These are phyloP conservation scores for Pimephales promelas DNA, from an alignment of 2,113 vertebrate species.

Conservation along the genomic window DNA sequence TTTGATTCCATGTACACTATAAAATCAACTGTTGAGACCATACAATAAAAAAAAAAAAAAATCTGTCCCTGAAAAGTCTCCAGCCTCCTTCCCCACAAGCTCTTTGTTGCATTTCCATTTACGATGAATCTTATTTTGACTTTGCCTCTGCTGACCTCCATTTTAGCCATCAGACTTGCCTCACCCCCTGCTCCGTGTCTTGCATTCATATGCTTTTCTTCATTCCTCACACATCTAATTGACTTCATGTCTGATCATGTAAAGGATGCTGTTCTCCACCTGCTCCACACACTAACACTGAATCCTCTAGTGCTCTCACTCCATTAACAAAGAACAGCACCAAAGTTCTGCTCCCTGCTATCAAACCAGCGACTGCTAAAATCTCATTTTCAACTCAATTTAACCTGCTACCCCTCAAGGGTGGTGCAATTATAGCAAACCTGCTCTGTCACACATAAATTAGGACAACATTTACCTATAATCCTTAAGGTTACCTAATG, in stretches of 20 bases:
- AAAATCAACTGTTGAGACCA: constrained; percentile 10
- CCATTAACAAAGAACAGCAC: constrained; percentile 80
- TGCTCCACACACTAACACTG: constrained; percentile 78
- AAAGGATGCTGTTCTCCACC: constrained; percentile 74
- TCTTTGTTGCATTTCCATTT: constrained; percentile 39
- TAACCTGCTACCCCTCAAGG: constrained; percentile 75
- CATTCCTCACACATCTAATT: constrained; percentile 79
- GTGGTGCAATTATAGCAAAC: constrained; percentile 59
- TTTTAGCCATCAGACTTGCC: constrained; percentile 44
- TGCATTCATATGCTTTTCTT: constrained; percentile 51
- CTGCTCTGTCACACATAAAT: constrained; percentile 65
- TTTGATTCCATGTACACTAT: constrained; percentile 1
- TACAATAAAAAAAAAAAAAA: not conserved
- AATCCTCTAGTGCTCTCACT: constrained; percentile 81
- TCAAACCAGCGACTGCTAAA: constrained; percentile 78
- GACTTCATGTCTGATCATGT: constrained; percentile 82
- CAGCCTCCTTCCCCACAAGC: constrained; percentile 23
- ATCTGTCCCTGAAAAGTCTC: not conserved
- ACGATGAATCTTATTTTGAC: constrained; percentile 47
- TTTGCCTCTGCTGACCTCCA: constrained; percentile 50
- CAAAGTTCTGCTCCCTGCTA: constrained; percentile 76
- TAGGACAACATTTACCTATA: constrained; percentile 47
- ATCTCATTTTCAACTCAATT: constrained; percentile 85
- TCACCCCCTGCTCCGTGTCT: constrained; percentile 32
- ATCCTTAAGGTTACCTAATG: constrained; percentile 27